phyloP scores from a whole-genome alignment of 2,113 vertebrate genomes.

The Anolis sagrei region DNA sequence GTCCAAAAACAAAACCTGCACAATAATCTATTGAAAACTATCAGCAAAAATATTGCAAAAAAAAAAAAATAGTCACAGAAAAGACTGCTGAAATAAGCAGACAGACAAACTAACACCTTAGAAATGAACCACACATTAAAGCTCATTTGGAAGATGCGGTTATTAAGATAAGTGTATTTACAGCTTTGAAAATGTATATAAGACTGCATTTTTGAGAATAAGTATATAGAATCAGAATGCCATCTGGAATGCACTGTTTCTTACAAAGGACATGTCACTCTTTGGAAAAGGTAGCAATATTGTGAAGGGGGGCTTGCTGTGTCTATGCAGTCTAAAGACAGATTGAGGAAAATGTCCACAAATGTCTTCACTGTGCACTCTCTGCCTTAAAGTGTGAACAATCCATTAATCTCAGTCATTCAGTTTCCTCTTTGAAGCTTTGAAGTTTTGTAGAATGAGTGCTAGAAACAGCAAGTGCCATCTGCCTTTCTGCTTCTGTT shows the following conservation, averaged over 20 bases:
- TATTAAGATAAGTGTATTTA: background rate
- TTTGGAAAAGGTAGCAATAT: background rate
- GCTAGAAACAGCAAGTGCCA: background rate
- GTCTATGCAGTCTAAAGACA: background rate
- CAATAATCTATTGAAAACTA: background rate
- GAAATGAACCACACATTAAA: background rate
- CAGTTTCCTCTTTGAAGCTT: background rate
- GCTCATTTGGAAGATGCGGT: background rate
- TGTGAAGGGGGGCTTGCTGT: background rate
- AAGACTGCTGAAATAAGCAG: background rate
- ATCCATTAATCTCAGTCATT: background rate
- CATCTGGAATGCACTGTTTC: background rate
- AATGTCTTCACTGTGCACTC: background rate
- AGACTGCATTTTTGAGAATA: background rate
- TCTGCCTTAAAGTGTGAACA: background rate
- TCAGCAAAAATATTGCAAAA: background rate
- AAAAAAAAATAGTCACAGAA: background rate
- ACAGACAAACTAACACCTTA: background rate
- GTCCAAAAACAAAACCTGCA: background rate
- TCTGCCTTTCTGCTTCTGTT: background rate
- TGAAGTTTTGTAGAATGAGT: background rate
- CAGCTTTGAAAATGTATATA: background rate
- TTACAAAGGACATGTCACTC: background rate
- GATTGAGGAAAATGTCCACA: background rate
- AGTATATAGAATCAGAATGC: background rate